These are phyloP conservation scores for Sylvietta virens DNA, from an alignment of 2,113 vertebrate species.

Conservation along the genomic window DNA sequence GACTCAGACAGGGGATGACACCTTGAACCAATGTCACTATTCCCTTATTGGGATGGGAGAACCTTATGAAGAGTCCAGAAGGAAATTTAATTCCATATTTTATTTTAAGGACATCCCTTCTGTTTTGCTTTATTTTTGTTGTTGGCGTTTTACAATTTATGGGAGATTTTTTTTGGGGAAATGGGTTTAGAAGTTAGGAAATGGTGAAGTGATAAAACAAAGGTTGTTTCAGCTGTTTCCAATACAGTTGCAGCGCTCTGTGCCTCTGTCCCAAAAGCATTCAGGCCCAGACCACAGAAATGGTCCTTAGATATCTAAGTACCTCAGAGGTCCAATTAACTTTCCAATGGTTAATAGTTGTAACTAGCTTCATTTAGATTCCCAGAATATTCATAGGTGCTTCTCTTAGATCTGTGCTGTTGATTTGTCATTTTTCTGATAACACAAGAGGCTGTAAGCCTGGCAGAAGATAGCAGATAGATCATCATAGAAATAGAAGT, in stretches of 20 bases:
- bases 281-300: not conserved
- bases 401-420: not conserved
- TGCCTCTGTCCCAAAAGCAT: not conserved
- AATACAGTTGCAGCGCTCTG: not conserved
- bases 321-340: not conserved
- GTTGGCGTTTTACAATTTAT: not conserved
- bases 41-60: not conserved
- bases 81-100: not conserved
- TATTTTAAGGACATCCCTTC: not conserved
- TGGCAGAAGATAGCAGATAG: not conserved
- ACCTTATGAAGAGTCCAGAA: not conserved
- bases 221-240: not conserved
- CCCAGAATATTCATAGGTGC: not conserved
- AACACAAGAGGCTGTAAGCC: not conserved
- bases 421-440: not conserved
- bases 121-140: not conserved
- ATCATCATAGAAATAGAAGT: not conserved
- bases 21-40: conserved; percentile 1
- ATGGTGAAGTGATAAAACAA: not conserved
- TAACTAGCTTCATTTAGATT: not conserved
- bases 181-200: not conserved
- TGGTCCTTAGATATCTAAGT: not conserved
- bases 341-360: not conserved
- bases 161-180: accelerated
- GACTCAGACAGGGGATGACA: conserved; percentile 38